Evolutionary conservation across 23 tunicate species (phyloP).

Genomic region (Ascidia mentula): DNA sequence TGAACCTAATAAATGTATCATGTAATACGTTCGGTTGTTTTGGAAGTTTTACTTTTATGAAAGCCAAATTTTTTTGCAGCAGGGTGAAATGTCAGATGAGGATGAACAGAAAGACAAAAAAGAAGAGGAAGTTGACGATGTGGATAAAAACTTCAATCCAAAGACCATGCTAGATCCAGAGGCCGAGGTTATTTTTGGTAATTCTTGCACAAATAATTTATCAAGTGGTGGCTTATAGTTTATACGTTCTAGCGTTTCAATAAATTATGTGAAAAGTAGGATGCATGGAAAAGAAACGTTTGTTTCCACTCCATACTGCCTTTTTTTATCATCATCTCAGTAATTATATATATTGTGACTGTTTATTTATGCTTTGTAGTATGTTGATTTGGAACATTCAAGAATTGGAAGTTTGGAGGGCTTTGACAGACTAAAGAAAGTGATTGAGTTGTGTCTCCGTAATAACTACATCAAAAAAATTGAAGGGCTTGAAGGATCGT

Average conservation of each 20-base stretch:
- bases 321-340: not conserved
- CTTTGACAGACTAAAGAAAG: conserved; percentile 67
- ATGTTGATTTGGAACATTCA: conserved; percentile 82
- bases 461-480: conserved; percentile 69
- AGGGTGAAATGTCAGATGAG: conserved; percentile 11
- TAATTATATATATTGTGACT: not conserved
- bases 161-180: conserved; percentile 58
- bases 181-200: conserved; percentile 42
- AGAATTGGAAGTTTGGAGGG: conserved; percentile 76
- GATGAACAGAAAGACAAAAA: conserved; percentile 24
- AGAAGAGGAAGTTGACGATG: too few species aligned
- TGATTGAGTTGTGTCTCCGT: conserved; percentile 73
- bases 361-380: conserved; percentile 18
- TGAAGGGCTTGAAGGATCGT: conserved; percentile 61
- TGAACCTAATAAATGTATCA: too few species aligned
- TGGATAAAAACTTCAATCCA: conserved; percentile 44
- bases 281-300: too few species aligned
- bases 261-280: too few species aligned
- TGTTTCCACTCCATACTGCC: not conserved
- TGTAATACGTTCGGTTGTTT: too few species aligned
- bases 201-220: not conserved
- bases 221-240: too few species aligned
- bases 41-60: too few species aligned
- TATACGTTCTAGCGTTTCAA: too few species aligned
- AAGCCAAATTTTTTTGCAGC: not conserved